These are phyloP conservation scores for Triplophysa yarkandensis DNA, from an alignment of 2,797 vertebrate species.

Conservation along the genomic window DNA sequence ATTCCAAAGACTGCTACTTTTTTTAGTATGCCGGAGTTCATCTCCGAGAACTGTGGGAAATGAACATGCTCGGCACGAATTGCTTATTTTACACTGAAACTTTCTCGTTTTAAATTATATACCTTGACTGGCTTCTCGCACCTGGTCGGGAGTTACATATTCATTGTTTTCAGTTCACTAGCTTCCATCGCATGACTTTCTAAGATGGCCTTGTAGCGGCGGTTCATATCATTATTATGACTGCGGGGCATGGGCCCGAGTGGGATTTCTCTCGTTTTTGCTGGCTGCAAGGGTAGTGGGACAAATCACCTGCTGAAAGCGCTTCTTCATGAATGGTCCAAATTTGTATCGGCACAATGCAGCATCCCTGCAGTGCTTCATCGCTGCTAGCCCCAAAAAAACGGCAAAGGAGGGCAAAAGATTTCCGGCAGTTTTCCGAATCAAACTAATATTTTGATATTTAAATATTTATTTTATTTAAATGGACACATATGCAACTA, in stretches of 20 bases:
- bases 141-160: constrained; percentile 42
- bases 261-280: constrained; percentile 53
- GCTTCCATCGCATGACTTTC: constrained; percentile 36
- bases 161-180: constrained; percentile 51
- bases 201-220: constrained; percentile 41
- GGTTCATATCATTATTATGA: constrained; percentile 45
- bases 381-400: constrained; percentile 55
- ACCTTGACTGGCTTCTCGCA: constrained; percentile 7
- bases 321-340: constrained; percentile 56
- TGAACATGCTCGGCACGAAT: constrained; percentile 8
- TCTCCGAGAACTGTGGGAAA: constrained; percentile 18
- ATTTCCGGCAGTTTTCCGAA: background rate
- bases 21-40: background rate
- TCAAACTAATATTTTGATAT: background rate
- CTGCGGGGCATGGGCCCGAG: constrained; percentile 38
- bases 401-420: constrained; percentile 24
- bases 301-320: constrained; percentile 69
- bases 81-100: constrained; percentile 34
- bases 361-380: background rate
- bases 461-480: background rate
- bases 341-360: constrained; percentile 70
- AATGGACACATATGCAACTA: background rate
- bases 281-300: constrained; percentile 66
- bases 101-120: constrained; percentile 36
- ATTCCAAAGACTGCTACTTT: constrained; percentile 9